Base-by-base conservation (phyloP, 1,140 invertebrate species). In the Ooceraea biroi region DNA sequence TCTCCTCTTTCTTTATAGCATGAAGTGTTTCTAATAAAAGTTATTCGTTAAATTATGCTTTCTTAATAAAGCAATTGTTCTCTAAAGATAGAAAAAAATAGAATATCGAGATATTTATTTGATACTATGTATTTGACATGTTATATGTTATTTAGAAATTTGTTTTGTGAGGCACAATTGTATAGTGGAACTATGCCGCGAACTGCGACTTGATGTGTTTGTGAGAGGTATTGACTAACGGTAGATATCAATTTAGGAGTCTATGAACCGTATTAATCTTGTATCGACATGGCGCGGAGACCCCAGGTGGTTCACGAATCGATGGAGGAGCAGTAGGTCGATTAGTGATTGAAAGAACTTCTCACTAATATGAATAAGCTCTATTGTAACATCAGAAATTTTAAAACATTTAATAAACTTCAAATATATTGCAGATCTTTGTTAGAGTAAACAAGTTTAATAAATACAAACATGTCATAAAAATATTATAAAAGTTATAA, bases 171-270 rank as follows among this genome's bases (percentile, higher is more conserved):
- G 30, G 11, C 30, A 66, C 30, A 46, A 41, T 52, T 44, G 27
- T 77, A 36, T 22, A 66, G 46, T 65, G n/a, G 27, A 52, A 66
- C 52, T 74, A 12, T 36, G 36, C 50, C 14, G 44, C 7, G 57
- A 73, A 50, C 41, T 22, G 48, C 19, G 48, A 73, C 61, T 60
- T 65, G 52, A 77, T 61, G 74, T 68, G 41, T 25, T 60, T 46
- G 73, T 78, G 41, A 77, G 60, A 78, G 63, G 58, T 84, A 85
- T 85, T 80, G 76, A 58, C 22, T 82, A 82, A 85, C 83, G 66
- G 77, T 82, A 72, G 61, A 82, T 82, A 72, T 82, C 72, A 82
- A 85, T 82, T 82, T 82, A 72, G 72, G 68, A 72, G 30, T 71
- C 50, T 46, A 65, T n/a, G 27, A 27, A n/a, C 17, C n/a, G 83